These are phyloP conservation scores for Chiridota heheva DNA, from an alignment of 35 echinoderm and acorn worm species.

Conservation along the genomic window DNA sequence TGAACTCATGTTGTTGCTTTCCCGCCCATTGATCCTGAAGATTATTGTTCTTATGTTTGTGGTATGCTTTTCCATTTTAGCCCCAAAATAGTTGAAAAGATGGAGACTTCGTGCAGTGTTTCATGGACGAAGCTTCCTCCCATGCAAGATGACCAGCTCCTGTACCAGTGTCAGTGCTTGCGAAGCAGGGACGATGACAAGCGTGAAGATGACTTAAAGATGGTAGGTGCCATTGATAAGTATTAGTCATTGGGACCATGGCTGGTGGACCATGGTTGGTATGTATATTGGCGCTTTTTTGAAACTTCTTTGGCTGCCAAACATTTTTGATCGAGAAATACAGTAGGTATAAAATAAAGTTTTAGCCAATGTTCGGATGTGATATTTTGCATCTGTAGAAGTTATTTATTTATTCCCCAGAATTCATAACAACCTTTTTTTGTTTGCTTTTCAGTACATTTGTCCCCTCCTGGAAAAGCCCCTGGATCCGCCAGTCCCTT, in stretches of 20 bases:
- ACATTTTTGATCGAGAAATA: not conserved
- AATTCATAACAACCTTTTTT: too few relatives aligned
- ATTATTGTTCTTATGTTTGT: not conserved
- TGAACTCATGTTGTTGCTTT: too few relatives aligned
- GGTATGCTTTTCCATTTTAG: slow-evolving; percentile 31
- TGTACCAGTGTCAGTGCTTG: slow-evolving; percentile 90
- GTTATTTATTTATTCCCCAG: too few relatives aligned
- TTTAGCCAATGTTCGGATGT: not conserved
- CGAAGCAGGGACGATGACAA: slow-evolving; percentile 69
- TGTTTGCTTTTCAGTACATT: too few relatives aligned
- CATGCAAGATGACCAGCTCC: slow-evolving; percentile 77
- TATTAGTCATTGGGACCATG: not conserved
- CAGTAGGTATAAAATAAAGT: not conserved
- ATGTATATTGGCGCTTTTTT: not conserved
- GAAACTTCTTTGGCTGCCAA: not conserved
- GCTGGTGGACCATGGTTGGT: too few relatives aligned
- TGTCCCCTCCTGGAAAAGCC: too few relatives aligned
- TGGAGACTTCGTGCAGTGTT: slow-evolving; percentile 61
- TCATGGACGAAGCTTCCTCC: slow-evolving; percentile 54
- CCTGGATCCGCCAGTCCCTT: too few relatives aligned
- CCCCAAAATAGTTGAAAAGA: slow-evolving; percentile 57
- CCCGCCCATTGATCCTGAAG: not conserved
- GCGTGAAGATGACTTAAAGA: slow-evolving; percentile 59
- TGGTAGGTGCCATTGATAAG: too few relatives aligned
- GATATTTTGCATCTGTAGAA: too few relatives aligned